Evolutionary conservation across 2,113 vertebrate genomes (phyloP).

Genomic region (Vanacampus margaritifer): DNA sequence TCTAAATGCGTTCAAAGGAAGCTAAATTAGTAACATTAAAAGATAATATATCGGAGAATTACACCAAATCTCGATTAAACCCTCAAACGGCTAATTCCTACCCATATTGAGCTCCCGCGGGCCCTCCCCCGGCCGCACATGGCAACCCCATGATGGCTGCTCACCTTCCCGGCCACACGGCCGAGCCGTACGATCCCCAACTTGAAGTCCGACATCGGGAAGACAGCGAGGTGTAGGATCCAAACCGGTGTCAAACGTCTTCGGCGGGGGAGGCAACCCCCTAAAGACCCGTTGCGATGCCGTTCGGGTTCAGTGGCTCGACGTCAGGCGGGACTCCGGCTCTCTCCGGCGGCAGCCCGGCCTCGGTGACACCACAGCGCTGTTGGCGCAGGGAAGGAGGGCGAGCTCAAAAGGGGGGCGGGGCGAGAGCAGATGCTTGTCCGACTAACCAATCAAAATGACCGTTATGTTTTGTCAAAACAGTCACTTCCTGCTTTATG

Average conservation of each 20-base stretch:
- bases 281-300: slow-evolving; percentile 54
- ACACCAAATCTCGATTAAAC: neutral
- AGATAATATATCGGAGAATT: neutral
- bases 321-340: slow-evolving; percentile 49
- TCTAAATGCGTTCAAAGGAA: slow-evolving; percentile 36
- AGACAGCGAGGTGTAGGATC: slow-evolving; percentile 32
- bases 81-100: slow-evolving; percentile 7
- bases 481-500: neutral
- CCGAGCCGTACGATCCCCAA: slow-evolving; percentile 93
- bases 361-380: slow-evolving; percentile 63
- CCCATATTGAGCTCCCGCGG: slow-evolving; percentile 39
- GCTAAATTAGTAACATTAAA: slow-evolving; percentile 9
- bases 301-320: slow-evolving; percentile 44
- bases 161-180: slow-evolving; percentile 96
- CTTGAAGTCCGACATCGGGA: slow-evolving; percentile 93
- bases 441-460: slow-evolving; percentile 49
- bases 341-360: slow-evolving; percentile 66
- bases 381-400: slow-evolving; percentile 68
- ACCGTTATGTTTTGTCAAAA: slow-evolving; percentile 6
- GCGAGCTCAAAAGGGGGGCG: slow-evolving; percentile 35
- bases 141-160: slow-evolving; percentile 68
- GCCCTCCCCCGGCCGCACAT: slow-evolving; percentile 74
- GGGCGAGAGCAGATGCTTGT: slow-evolving; percentile 23
- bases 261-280: slow-evolving; percentile 64
- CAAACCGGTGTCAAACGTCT: slow-evolving; percentile 34